phyloP scores from a whole-genome alignment of 2,888 invertebrate species.

The Drosophila mulleri region DNA sequence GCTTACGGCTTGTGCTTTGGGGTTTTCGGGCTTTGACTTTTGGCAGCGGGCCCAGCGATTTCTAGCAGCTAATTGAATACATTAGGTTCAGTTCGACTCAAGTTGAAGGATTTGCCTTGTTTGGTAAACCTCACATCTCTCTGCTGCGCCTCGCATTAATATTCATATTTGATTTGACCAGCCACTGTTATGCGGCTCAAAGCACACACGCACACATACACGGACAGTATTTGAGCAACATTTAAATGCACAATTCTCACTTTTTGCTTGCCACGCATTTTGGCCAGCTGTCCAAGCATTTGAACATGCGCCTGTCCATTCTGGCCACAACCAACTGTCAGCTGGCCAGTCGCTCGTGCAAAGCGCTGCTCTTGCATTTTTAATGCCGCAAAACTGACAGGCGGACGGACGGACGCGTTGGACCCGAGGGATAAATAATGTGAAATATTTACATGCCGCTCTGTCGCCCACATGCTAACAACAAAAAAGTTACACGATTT shows the following conservation, averaged over 20 bases:
- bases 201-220: not conserved
- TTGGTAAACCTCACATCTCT: not conserved
- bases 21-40: conserved; percentile 30
- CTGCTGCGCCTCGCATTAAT: conserved; percentile 31
- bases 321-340: conserved; percentile 55
- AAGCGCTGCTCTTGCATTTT: conserved; percentile 75
- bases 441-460: conserved; percentile 66
- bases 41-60: conserved; percentile 32
- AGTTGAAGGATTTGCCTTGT: not conserved
- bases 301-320: conserved; percentile 42
- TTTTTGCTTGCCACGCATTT: conserved; percentile 70
- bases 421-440: conserved; percentile 70
- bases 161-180: conserved; percentile 51
- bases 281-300: conserved; percentile 76
- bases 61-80: conserved; percentile 76
- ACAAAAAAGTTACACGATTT: conserved; percentile 39
- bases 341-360: conserved; percentile 55
- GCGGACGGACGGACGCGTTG: conserved; percentile 7
- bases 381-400: conserved; percentile 55
- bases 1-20: conserved; percentile 34
- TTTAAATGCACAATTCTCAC: conserved; percentile 30
- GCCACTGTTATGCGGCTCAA: not conserved
- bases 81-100: conserved; percentile 69
- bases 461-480: conserved; percentile 6
- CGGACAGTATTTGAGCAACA: conserved; percentile 10